Evolutionary conservation across 2,797 vertebrate genomes (phyloP).

Genomic region (Pterois miles): DNA sequence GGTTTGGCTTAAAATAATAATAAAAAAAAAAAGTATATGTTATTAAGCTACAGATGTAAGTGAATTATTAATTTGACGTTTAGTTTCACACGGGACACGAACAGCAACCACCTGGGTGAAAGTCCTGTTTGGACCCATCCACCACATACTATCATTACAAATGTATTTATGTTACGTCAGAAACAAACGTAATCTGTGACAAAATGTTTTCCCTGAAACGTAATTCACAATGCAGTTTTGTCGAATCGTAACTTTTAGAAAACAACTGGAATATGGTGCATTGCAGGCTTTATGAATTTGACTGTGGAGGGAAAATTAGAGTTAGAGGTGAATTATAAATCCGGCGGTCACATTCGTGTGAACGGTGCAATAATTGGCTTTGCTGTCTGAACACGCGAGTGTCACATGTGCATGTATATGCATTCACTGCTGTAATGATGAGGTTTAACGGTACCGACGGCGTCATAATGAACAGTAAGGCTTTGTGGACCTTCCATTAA

Average conservation of each 20-base stretch:
- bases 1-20: neutral
- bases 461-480: conserved; percentile 47
- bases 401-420: neutral
- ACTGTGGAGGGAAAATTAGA: neutral
- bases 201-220: too few relatives aligned
- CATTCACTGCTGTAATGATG: conserved; percentile 24
- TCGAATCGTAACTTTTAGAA: too few relatives aligned
- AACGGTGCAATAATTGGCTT: neutral
- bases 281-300: neutral
- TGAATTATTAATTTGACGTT: neutral
- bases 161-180: too few relatives aligned
- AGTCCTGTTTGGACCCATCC: too few relatives aligned
- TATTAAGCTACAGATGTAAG: too few relatives aligned
- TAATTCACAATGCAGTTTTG: too few relatives aligned
- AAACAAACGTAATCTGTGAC: too few relatives aligned
- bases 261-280: neutral
- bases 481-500: conserved; percentile 34
- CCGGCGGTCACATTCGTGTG: neutral
- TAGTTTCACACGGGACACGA: neutral
- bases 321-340: neutral
- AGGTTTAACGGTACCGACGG: conserved; percentile 59
- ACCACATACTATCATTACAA: too few relatives aligned
- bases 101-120: too few relatives aligned
- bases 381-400: neutral
- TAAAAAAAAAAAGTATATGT: too few relatives aligned